Evolutionary conservation across 2,797 vertebrate genomes (phyloP), one percentile per base, ranked within the genome.

Genomic region (Lemur catta): DNA sequence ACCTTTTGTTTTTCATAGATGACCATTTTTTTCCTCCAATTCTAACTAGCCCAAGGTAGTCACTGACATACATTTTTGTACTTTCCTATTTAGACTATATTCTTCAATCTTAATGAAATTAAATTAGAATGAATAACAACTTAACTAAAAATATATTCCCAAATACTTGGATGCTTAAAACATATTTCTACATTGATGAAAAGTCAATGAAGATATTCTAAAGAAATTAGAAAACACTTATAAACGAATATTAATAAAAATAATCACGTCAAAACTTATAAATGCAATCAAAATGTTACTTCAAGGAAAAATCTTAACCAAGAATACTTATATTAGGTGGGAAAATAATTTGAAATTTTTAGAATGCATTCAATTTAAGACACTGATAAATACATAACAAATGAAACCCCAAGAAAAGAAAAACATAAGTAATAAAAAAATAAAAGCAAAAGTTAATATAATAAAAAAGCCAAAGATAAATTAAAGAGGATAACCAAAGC

Each of bases 191-290:
- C 20, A 84, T 88, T 87, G 84, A 89, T 71, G 20, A 63, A 35
- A 92, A 81, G 38, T 85, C 85, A 91, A 61, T 61, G 61, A 91
- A 79, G 14, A 38, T 63, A 82, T 78, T 7, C 50, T 93, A 69
- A 67, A 43, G 79, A 90, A 90, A 81, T 75, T 86, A 59, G 75
- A 61, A 93, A 93, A 75, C 38, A 90, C 18, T 93, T 57, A 91
- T 13, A 86, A 75, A 24, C 80, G 65, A 86, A 80, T 57, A 85
- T 8, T 86, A 75, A 69, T 11, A 69, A 74, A 69, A 48, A 80
- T 67, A 89, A 38, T 72, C 50, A 48, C 57, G 67, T 79, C 12
- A 84, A 59, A 84, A 91, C n/a, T 67, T 90, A 17, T 86, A 35
- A 18, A 63, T 63, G 20, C 7, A 93, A 79, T 89, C 35, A 91